Conservation (phyloP, 2,113 vertebrate species). For the pig (Sus scrofa) region T2T-Sscrofa CM000813.6:147942501-147943000, state of each 20-base stretch:
- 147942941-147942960: neutral
- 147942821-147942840: accelerated
- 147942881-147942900: neutral
- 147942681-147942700: neutral
- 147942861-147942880: accelerated
- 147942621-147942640: neutral
- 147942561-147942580: neutral
- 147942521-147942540: neutral
- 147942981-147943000: neutral
- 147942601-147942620: neutral
- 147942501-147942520: neutral
- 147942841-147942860: neutral
- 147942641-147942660: neutral
- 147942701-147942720: neutral
- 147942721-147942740: neutral
- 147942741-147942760: neutral
- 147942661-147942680: neutral
- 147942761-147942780: neutral
- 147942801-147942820: neutral
- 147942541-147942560: slow-evolving; percentile 49
- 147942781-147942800: neutral
- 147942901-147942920: neutral
- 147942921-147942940: neutral
- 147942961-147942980: neutral
- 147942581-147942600: neutral